Percentiles rank a stretch among this genome's conserved stretches.
Evolutionary conservation across 2,888 invertebrate species (phyloP).

Genomic region (Synergus gifuensis): DNA sequence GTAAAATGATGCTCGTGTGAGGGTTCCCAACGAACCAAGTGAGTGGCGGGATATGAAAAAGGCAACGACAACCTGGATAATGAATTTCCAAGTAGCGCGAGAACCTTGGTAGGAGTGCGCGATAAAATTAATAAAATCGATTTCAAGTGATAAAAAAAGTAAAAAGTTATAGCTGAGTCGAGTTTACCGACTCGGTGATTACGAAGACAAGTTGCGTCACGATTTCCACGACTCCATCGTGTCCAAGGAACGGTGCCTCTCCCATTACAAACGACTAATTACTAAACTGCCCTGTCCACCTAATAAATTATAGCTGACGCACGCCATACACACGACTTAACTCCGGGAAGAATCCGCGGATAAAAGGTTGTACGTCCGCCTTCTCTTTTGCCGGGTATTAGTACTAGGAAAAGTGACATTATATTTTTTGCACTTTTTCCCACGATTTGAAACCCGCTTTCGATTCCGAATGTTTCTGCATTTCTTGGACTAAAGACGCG

Average conservation of each 20-base stretch:
- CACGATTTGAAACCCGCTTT: conserved; percentile 49
- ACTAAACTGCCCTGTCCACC: conserved; percentile 65
- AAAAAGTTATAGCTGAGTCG: conserved; percentile 15
- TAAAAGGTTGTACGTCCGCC: conserved; percentile 31
- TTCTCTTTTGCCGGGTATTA: conserved; percentile 30
- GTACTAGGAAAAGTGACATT: conserved; percentile 28
- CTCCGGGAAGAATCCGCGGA: conserved; percentile 42
- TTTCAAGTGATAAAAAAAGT: conserved; percentile 42
- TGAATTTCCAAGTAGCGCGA: conserved; percentile 25
- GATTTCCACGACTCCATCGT: conserved; percentile 57
- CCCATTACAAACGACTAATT: conserved; percentile 66
- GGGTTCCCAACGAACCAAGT: conserved; percentile 28
- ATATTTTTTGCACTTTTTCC: conserved; percentile 38
- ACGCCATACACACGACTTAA: conserved; percentile 52
- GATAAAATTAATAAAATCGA: conserved; percentile 41
- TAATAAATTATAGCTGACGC: conserved; percentile 63
- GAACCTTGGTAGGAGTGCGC: neutral
- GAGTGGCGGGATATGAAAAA: conserved; percentile 38
- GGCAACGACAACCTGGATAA: conserved; percentile 27
- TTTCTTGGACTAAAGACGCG: neutral
- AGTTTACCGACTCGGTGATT: conserved; percentile 42
- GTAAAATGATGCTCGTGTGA: conserved; percentile 23
- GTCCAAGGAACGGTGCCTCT: conserved; percentile 52
- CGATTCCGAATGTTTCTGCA: conserved; percentile 10
- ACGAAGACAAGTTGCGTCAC: conserved; percentile 47